Percentiles rank a stretch among this genome's conserved stretches.
phyloP scores from a whole-genome alignment of 2,113 vertebrate species.

The Microtus richardsoni region DNA sequence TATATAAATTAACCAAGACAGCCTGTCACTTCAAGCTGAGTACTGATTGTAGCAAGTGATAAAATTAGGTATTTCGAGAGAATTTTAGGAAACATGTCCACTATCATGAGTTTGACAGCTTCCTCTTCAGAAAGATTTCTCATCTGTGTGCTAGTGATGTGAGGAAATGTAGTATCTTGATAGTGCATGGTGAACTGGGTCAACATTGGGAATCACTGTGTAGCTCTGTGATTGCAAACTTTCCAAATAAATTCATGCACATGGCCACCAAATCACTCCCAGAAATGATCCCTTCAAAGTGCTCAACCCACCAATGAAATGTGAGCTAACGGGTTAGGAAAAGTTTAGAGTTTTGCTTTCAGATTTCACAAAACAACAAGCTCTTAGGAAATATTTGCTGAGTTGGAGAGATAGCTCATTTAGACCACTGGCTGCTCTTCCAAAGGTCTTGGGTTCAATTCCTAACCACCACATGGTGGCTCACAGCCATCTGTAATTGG shows the following conservation, averaged over 20 bases:
- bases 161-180: conserved; percentile 36
- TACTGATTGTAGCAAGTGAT: conserved; percentile 9
- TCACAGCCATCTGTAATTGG: background rate
- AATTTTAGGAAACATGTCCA: conserved; percentile 54
- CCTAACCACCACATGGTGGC: background rate
- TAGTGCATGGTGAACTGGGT: conserved; percentile 41
- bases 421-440: background rate
- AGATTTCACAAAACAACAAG: conserved; percentile 1
- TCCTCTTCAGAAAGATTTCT: conserved; percentile 12
- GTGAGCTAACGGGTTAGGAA: background rate
- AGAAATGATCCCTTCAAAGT: conserved; percentile 49
- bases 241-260: conserved; percentile 50
- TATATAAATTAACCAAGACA: conserved; percentile 42
- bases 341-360: conserved; percentile 38
- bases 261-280: conserved; percentile 44
- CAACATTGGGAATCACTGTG: conserved; percentile 48
- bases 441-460: background rate
- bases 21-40: conserved; percentile 39
- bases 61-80: conserved; percentile 38
- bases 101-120: background rate
- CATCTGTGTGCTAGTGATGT: background rate
- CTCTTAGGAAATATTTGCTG: conserved; percentile 5
- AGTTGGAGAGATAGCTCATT: background rate
- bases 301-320: background rate
- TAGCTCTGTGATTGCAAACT: conserved; percentile 60